Evolutionary conservation across 2,113 vertebrate species (phyloP).

Genomic region (Tyrannus savana): DNA sequence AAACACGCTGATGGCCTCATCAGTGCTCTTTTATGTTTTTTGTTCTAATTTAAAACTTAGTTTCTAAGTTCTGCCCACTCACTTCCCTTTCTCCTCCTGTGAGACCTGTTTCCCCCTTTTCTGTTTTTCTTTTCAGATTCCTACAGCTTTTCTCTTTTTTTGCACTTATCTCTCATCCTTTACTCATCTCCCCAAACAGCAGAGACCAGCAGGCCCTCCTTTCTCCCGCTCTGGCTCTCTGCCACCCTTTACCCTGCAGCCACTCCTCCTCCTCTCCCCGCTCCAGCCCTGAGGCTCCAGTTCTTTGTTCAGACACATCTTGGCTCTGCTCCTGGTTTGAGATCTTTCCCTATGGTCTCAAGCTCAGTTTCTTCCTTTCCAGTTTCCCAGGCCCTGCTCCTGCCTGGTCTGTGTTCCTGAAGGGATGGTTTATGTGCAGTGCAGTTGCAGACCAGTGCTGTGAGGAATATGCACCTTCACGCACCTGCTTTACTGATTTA

Average conservation of each 20-base stretch:
- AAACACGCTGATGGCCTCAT: not conserved
- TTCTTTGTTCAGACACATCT: not conserved
- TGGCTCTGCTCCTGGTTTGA: not conserved
- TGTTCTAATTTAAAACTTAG: not conserved
- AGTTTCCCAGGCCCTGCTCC: not conserved
- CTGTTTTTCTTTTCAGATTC: not conserved
- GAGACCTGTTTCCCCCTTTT: not conserved
- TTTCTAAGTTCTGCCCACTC: not conserved
- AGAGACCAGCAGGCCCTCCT: not conserved
- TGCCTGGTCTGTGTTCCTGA: not conserved
- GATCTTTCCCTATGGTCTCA: not conserved
- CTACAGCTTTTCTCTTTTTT: not conserved
- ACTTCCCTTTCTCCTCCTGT: not conserved
- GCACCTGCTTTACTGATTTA: not conserved
- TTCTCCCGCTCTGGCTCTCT: not conserved
- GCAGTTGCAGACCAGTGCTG: accelerated
- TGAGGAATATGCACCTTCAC: not conserved
- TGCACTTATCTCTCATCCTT: not conserved
- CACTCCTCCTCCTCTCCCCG: not conserved
- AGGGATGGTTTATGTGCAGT: not conserved
- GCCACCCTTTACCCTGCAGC: not conserved
- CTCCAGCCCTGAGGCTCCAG: not conserved
- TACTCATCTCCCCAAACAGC: not conserved
- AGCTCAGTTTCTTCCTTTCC: not conserved
- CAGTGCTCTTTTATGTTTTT: not conserved